phyloP scores from a whole-genome alignment of 2,888 invertebrate species.

The Globia sparganii region DNA sequence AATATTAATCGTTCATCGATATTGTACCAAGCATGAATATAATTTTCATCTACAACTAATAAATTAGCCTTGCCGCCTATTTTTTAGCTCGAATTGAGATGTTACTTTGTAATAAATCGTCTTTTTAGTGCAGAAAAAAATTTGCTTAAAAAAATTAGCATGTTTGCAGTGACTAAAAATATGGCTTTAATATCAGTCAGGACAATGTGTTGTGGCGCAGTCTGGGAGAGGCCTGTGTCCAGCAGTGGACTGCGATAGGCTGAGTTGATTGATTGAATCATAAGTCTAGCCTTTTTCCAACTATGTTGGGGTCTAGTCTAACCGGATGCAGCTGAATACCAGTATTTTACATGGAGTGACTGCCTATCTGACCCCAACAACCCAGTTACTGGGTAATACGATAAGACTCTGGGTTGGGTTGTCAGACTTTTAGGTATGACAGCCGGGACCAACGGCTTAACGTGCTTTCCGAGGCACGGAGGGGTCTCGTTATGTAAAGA shows the following conservation, averaged over 20 bases:
- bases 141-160: not conserved
- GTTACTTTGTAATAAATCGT: conserved; percentile 53
- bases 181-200: conserved; percentile 3
- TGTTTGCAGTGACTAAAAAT: conserved; percentile 6
- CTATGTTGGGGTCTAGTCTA: no score
- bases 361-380: no score
- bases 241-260: no score
- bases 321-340: no score
- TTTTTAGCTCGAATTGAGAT: conserved; percentile 61
- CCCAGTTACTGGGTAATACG: no score
- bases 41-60: conserved; percentile 63
- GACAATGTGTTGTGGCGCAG: not conserved
- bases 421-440: no score
- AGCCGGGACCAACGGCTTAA: no score
- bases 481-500: no score
- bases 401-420: no score
- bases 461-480: no score
- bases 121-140: conserved; percentile 25
- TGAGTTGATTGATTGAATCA: not conserved
- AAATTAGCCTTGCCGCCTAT: conserved; percentile 57
- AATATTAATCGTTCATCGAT: conserved; percentile 75
- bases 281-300: no score
- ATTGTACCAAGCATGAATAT: conserved; percentile 59
- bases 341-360: no score
- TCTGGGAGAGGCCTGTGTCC: not conserved